These are phyloP conservation scores for Antechinus flavipes DNA, from an alignment of 2,113 vertebrate genomes.

Conservation along the genomic window DNA sequence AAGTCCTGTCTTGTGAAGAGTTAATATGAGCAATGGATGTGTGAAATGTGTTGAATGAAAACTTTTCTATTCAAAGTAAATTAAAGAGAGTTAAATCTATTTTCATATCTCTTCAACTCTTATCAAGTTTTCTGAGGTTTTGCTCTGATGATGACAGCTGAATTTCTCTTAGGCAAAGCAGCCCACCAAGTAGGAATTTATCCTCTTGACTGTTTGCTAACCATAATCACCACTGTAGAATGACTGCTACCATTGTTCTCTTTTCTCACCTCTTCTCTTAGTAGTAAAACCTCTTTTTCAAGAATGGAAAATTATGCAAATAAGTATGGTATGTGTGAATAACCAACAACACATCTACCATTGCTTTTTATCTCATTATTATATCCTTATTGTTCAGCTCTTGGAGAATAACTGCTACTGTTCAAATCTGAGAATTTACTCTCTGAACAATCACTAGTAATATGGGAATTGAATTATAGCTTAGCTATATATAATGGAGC, in stretches of 20 bases:
- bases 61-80: conserved; percentile 57
- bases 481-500: neutral
- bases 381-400: neutral
- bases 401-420: rapidly evolving
- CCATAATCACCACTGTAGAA: neutral
- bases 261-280: neutral
- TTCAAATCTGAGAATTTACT: neutral
- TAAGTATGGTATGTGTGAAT: neutral
- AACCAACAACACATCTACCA: neutral
- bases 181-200: neutral
- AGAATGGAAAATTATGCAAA: neutral
- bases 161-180: neutral
- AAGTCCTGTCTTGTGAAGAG: neutral
- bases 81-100: conserved; percentile 44
- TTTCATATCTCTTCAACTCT: conserved; percentile 28
- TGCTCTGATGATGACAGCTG: neutral
- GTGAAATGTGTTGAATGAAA: conserved; percentile 72
- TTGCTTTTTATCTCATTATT: no score
- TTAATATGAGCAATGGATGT: conserved; percentile 42
- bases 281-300: neutral
- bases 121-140: neutral
- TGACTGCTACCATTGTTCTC: no score
- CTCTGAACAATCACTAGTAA: neutral
- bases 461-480: neutral
- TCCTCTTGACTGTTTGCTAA: neutral